These are phyloP conservation scores for Eupleurogrammus muticus DNA, from an alignment of 2,797 vertebrate genomes.

Conservation along the genomic window DNA sequence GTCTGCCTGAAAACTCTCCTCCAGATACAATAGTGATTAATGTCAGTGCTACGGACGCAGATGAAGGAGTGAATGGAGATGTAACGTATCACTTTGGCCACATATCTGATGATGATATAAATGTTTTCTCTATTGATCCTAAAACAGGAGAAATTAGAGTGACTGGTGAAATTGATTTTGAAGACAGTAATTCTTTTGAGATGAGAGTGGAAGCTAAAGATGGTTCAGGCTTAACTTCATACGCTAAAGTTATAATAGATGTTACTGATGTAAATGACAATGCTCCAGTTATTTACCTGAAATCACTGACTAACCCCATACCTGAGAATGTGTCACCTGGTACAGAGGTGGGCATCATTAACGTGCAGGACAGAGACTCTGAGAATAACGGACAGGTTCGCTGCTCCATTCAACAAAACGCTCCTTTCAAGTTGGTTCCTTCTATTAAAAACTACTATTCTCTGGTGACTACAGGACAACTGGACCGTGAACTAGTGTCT, in stretches of 20 bases:
- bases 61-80: conserved; percentile 79
- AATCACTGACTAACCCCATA: conserved; percentile 64
- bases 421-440: conserved; percentile 76
- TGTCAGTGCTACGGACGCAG: conserved; percentile 79
- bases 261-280: conserved; percentile 85
- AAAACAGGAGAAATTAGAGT: conserved; percentile 44
- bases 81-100: conserved; percentile 79
- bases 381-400: conserved; percentile 72
- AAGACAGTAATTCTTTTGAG: conserved; percentile 70
- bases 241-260: conserved; percentile 69
- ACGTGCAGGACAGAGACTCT: conserved; percentile 71
- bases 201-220: conserved; percentile 80
- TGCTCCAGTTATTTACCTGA: conserved; percentile 57
- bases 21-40: conserved; percentile 61
- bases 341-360: conserved; percentile 46
- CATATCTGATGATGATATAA: conserved; percentile 53
- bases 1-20: conserved; percentile 70
- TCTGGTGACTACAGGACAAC: conserved; percentile 59
- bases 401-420: conserved; percentile 65
- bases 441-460: conserved; percentile 80
- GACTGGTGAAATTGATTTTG: conserved; percentile 72
- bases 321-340: conserved; percentile 58
- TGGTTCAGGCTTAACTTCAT: conserved; percentile 65
- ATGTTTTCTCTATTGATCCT: conserved; percentile 53
- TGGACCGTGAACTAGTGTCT: conserved; percentile 78